Evolutionary conservation across 2,113 vertebrate genomes (phyloP), one percentile per base, ranked within the genome.

Genomic region (Aspiorhynchus laticeps): DNA sequence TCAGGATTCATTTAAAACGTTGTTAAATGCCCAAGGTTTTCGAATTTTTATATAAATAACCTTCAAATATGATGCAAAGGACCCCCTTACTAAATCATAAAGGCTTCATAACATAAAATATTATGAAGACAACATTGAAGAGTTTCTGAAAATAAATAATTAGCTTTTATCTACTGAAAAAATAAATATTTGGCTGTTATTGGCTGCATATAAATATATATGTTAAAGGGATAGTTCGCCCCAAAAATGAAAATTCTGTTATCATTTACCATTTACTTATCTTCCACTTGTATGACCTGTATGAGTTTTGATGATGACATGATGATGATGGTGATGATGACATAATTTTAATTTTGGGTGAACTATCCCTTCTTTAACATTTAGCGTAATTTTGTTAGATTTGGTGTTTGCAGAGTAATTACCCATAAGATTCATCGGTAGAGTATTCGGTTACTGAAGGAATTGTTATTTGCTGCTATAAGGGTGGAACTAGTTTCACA

Each of bases 401-500:
- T n/a, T n/a, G n/a, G 8, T n/a, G 56, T 8, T 61, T 61, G 8
- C 21, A 1, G 56, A n/a, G 56, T n/a, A n/a, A 61, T 61, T 24
- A 69, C 19, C 17, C 15, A 19, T 33, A 17, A 69, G 15, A 33
- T 21, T 19, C 17, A 10, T 69, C 9, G 9, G 19, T 38, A 2
- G 21, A 41, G 36, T 43, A n/a, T 43, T 74, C 7, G 24, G 21
- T 74, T n/a, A 15, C 21, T 74, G 71, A 74, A 14, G 38, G 10
- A 43, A 43, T 21, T 11, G 67, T 71, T 19, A 36, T 17, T 21
- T 71, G 36, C 17, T 38, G 24, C 11, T 78, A 6, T 3, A 36
- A 79, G 53, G 17, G 31, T 80, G 77, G 24, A 78, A 56, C 51
- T 61, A 63, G 31, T 41, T 61, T 76, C 74, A 76, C 7, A 48